These are phyloP conservation scores for Lucilia cuprina DNA, from an alignment of 1,140 invertebrate species.

Conservation along the genomic window DNA sequence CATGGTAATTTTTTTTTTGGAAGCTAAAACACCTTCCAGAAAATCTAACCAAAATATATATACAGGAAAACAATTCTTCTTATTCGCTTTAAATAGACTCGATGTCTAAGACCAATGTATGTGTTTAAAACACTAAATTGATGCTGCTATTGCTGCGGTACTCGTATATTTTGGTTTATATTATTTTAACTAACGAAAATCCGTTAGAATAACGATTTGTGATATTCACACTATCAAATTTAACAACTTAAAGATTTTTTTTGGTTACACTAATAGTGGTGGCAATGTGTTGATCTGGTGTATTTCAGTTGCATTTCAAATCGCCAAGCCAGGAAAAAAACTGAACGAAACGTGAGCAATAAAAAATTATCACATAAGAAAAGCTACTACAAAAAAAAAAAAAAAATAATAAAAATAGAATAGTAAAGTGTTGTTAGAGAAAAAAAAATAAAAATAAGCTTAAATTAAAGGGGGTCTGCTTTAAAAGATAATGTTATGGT, in stretches of 20 bases:
- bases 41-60: neutral
- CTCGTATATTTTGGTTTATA: neutral
- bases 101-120: neutral
- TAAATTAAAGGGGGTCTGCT: neutral
- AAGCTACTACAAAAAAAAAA: neutral
- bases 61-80: neutral
- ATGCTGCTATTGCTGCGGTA: neutral
- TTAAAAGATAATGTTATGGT: neutral
- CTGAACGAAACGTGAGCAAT: slow-evolving; percentile 23
- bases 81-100: neutral
- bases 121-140: neutral
- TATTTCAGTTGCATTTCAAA: slow-evolving; percentile 25
- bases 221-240: slow-evolving; percentile 35
- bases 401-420: neutral
- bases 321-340: too few species aligned
- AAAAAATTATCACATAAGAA: slow-evolving; percentile 31
- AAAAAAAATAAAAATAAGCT: neutral
- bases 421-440: neutral
- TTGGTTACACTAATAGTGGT: neutral
- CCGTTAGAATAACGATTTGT: slow-evolving; percentile 35
- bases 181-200: neutral
- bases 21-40: neutral
- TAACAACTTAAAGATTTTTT: slow-evolving; percentile 21
- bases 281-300: neutral
- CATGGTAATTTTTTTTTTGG: neutral